Conservation (phyloP, 2,113 vertebrate genomes). For the Nibea albiflora region DNA sequence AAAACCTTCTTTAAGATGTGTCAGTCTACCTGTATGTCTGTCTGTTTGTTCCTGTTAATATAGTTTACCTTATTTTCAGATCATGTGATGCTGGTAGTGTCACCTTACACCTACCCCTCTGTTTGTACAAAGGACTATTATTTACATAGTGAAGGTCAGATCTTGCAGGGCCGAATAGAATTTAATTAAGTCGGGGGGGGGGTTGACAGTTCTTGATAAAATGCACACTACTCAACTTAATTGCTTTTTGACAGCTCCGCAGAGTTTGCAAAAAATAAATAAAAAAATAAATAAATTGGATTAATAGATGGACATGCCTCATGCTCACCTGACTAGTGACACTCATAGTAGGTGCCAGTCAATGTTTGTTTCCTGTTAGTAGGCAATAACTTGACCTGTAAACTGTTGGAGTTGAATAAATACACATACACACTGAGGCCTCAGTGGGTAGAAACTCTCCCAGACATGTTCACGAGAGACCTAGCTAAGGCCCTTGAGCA, state of each 20-base stretch:
- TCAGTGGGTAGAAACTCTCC: slow-evolving; percentile 39
- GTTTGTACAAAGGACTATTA: slow-evolving; percentile 66
- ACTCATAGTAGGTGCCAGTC: slow-evolving; percentile 34
- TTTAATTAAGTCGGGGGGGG: slow-evolving; percentile 78
- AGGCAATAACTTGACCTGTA: neutral
- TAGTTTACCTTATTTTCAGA: slow-evolving; percentile 42
- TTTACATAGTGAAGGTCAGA: slow-evolving; percentile 84
- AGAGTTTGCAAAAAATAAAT: slow-evolving; percentile 79
- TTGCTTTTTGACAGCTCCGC: slow-evolving; percentile 85
- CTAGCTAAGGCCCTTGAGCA: slow-evolving; percentile 56
- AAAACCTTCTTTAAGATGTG: neutral
- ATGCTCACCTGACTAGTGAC: slow-evolving; percentile 48
- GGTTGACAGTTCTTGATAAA: slow-evolving; percentile 84
- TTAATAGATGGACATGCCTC: slow-evolving; percentile 75
- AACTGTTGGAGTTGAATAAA: slow-evolving; percentile 9
- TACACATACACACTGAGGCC: neutral
- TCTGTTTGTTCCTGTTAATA: slow-evolving; percentile 21
- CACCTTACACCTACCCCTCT: slow-evolving; percentile 40
- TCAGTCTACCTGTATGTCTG: neutral
- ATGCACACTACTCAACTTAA: slow-evolving; percentile 82
- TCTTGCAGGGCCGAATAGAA: slow-evolving; percentile 66
- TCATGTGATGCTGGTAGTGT: slow-evolving; percentile 18
- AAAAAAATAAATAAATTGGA: slow-evolving; percentile 53
- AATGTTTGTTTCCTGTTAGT: slow-evolving; percentile 16
- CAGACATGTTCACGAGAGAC: slow-evolving; percentile 41